Evolutionary conservation across 2,888 invertebrate genomes (phyloP), one percentile per base, ranked within the genome.

Genomic region (Penaeus monodon): DNA sequence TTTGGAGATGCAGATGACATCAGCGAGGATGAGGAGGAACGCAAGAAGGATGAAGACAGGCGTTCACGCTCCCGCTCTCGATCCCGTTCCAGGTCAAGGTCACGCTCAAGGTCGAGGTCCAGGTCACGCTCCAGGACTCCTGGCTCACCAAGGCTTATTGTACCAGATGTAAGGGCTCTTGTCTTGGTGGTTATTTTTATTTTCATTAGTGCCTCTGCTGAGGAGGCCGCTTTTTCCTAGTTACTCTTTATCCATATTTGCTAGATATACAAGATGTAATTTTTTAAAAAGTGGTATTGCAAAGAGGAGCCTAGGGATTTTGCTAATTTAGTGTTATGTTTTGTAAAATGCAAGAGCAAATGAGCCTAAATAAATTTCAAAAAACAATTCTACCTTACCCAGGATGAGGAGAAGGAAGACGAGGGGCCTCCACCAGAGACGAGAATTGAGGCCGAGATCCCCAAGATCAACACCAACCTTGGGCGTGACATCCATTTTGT

Each of bases 1-100:
- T 98, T 98, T 93, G 98, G 98, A 22, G 98, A 98, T 93, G 98
- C 97, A 27, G 96, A 97, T 89, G 98, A 98, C 92, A 98, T 98
- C 77, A 97, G 97, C 84, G 92, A 92, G 87, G 92, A 92, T 27
- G 92, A 91, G 20, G 91, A 91, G 17, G 91, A 90, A 20, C 84
- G 87, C 12, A 90, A 90, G 70, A 90, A 81, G 57, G 91, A 91
- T 66, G 90, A 90, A 92, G 92, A 83, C 90, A 92, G 90, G 91
- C 88, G 88, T 44, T 91, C 91, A 22, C 68, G 84, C 17, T 57
- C 57, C 17, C 57, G 57, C 3, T 57, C 57, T 57, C 57, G 57
- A 57, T 57, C 57, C 57, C 85, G 86, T 20, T 83, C 49, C n/a
- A 24, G 64, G 57, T 44, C 77, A 12, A 70, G 80, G 44, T 64